Base-by-base conservation (phyloP, 2,797 vertebrate species). In the Ctenopoma multispine region DNA sequence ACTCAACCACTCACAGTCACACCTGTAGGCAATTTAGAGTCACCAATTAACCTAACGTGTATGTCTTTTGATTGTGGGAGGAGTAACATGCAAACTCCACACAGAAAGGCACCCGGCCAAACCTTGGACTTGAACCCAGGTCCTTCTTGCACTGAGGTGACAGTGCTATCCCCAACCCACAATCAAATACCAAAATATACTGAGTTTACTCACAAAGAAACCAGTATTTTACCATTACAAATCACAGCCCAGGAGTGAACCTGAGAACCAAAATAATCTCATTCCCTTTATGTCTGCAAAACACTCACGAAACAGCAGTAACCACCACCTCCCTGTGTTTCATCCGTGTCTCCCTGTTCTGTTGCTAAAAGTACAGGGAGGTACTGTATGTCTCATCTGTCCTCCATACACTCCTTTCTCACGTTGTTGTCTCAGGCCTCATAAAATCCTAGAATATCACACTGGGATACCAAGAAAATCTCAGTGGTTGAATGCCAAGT, bases 361-460 rank as follows among this genome's bases (percentile, higher is more conserved):
- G 31, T 24, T 49, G 24, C 67, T 40, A 59, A 64, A 51, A 67
- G 63, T 15, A 3, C 18, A n/a, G 18, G 43, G 43, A 46, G 18
- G 18, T 50, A 27, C 59, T 63, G 64, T 12, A 61, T 55, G 61
- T 66, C 40, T 82, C 66, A 48, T 69, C 65, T 60, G 55, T 53
- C 64, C 51, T 77, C 51, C 17, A 40, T 56, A 53, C 38, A 50
- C 38, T 43, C 57, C 38, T 54, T 41, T 6, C 29, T 29, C 20
- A 36, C 38, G 40, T 0, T 64, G 68, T 74, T 80, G 59, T 72
- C 54, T 34, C 40, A 61, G 61, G 34, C 61, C 69, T 81, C 58
- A 69, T 62, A 72, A 78, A 82, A 65, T 59, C 71, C 73, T 20
- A 53, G 66, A 84, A 78, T 66, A 84, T 81, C 82, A 79, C 74